Percentiles rank a stretch among this genome's conserved stretches.
phyloP scores from a whole-genome alignment of 2,888 invertebrate genomes.

The Epinotia demarniana region DNA sequence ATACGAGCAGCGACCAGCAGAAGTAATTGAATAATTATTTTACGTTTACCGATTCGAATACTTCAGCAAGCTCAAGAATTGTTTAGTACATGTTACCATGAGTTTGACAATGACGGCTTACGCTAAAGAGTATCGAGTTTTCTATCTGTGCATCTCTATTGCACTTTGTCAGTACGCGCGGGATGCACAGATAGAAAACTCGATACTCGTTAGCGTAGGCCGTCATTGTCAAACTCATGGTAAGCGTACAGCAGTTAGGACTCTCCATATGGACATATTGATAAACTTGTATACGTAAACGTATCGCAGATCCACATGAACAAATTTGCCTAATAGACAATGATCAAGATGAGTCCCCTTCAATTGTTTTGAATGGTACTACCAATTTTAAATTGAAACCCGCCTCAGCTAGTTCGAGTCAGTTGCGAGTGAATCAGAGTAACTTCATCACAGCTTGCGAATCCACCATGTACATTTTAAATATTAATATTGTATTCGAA shows the following conservation, averaged over 20 bases:
- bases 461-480: slow-evolving; percentile 4
- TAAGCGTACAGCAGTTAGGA: not conserved
- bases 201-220: too few species aligned
- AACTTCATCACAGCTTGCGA: slow-evolving; percentile 39
- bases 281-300: not conserved
- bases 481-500: too few species aligned
- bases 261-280: not conserved
- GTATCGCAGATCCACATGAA: slow-evolving; percentile 36
- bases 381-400: slow-evolving; percentile 74
- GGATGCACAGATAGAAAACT: too few species aligned
- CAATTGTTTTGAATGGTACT: slow-evolving; percentile 77
- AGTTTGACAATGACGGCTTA: too few species aligned
- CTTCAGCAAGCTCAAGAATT: not conserved
- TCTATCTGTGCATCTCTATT: too few species aligned
- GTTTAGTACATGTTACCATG: too few species aligned
- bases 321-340: slow-evolving; percentile 62
- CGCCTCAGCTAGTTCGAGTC: slow-evolving; percentile 66
- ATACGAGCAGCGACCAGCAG: not conserved
- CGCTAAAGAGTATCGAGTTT: too few species aligned
- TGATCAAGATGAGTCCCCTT: slow-evolving; percentile 64
- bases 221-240: too few species aligned
- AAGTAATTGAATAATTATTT: slow-evolving; percentile 2
- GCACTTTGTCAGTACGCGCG: too few species aligned
- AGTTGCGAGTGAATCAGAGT: slow-evolving; percentile 53
- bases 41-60: not conserved